Percentiles rank a stretch among this genome's conserved stretches.
Conservation (phyloP, 2,888 invertebrate species). For the Conus canariensis region DNA sequence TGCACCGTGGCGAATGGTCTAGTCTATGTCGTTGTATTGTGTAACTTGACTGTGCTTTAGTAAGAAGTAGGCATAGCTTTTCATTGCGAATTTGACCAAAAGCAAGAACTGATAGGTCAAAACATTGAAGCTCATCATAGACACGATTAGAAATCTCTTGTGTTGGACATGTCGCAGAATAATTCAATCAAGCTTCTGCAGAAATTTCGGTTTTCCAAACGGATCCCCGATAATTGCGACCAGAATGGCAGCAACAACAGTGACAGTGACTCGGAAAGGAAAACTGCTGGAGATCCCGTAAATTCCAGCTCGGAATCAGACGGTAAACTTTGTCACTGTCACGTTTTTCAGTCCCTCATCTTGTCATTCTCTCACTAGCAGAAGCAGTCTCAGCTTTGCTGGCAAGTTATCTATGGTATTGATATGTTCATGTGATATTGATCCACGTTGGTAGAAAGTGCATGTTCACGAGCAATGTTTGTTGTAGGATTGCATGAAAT, state of each 20-base stretch:
- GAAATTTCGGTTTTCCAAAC: constrained; percentile 47
- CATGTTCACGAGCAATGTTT: not conserved
- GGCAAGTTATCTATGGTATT: not conserved
- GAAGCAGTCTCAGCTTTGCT: too few species aligned
- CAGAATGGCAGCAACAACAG: constrained; percentile 32
- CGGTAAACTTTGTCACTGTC: not conserved
- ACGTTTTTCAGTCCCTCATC: not conserved
- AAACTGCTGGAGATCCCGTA: not conserved
- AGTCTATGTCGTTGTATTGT: not conserved
- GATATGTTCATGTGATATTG: not conserved
- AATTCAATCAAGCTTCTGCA: constrained; percentile 45
- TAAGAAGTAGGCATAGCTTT: not conserved
- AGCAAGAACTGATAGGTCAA: too few species aligned
- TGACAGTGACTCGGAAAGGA: not conserved
- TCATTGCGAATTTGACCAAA: not conserved
- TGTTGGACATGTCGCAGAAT: constrained; percentile 25
- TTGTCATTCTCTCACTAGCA: too few species aligned
- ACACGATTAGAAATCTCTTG: not conserved
- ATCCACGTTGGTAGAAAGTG: not conserved
- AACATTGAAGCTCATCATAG: not conserved
- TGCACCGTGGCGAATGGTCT: not conserved
- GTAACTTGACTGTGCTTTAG: not conserved
- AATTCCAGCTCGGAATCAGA: not conserved
- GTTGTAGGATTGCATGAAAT: too few species aligned
- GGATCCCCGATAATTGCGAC: not conserved